Percentiles rank a stretch among this genome's conserved stretches.
These are phyloP conservation scores for Ooceraea biroi DNA, from an alignment of 1,140 invertebrate species.

Conservation along the genomic window DNA sequence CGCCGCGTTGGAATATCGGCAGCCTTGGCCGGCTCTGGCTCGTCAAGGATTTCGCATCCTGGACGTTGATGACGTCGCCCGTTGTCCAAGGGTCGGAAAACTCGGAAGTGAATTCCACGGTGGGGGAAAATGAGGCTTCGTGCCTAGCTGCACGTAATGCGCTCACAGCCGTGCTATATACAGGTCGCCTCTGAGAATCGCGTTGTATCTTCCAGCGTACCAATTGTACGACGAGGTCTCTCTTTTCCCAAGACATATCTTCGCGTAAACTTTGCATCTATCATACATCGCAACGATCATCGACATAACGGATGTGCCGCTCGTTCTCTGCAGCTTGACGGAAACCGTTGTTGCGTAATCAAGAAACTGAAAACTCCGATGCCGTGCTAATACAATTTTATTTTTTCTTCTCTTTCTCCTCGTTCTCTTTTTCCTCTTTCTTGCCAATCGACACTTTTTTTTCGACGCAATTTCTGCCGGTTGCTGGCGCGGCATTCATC, in stretches of 20 bases:
- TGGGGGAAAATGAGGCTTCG: conserved; percentile 20
- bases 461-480: not conserved
- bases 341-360: conserved; percentile 10
- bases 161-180: conserved; percentile 25
- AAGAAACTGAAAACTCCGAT: not conserved
- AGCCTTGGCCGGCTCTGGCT: conserved; percentile 23
- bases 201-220: conserved; percentile 1
- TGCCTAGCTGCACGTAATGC: conserved; percentile 59
- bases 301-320: not conserved
- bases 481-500: not conserved
- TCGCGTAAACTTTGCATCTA: not conserved
- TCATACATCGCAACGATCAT: not conserved
- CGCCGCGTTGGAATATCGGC: not conserved
- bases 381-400: not conserved
- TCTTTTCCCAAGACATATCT: not conserved
- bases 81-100: conserved; percentile 64
- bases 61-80: conserved; percentile 21
- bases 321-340: too few species aligned
- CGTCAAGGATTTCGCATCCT: conserved; percentile 52
- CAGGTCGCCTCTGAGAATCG: not conserved
- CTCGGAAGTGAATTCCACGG: conserved; percentile 58
- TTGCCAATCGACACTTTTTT: not conserved
- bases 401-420: too few species aligned
- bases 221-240: not conserved
- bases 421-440: not conserved